Conservation (phyloP, 2,797 vertebrate species). For the Glyptemys insculpta region DNA sequence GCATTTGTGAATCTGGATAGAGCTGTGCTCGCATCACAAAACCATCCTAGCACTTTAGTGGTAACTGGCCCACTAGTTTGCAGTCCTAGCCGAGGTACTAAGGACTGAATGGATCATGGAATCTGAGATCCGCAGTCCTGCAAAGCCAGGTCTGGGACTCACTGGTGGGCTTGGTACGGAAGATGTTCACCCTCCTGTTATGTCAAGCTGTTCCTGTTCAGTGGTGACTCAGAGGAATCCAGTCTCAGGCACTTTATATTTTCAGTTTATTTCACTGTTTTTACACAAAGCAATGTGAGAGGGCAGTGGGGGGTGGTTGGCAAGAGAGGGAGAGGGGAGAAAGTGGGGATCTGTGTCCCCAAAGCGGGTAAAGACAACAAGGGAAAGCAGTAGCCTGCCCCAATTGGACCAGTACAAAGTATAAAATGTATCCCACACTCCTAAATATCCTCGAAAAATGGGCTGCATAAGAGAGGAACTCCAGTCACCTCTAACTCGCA, state of each 20-base stretch:
- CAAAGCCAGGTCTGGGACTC: neutral
- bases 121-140: neutral
- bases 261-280: neutral
- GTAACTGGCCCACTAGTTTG: neutral
- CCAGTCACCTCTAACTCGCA: neutral
- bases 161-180: neutral
- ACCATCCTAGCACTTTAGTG: neutral
- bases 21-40: neutral
- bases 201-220: neutral
- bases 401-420: neutral
- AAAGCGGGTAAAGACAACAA: no score
- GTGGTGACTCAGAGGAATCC: neutral
- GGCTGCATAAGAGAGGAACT: neutral
- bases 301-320: neutral
- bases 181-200: neutral
- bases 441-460: neutral
- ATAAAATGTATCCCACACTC: no score
- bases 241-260: no score
- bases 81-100: no score
- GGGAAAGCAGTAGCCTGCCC: neutral
- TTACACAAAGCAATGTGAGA: neutral
- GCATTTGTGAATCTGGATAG: neutral
- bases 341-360: neutral
- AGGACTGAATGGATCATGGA: neutral
- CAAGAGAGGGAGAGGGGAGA: neutral